Evolutionary conservation across 2,113 vertebrate genomes (phyloP).

Genomic region (Percopsis transmontana): DNA sequence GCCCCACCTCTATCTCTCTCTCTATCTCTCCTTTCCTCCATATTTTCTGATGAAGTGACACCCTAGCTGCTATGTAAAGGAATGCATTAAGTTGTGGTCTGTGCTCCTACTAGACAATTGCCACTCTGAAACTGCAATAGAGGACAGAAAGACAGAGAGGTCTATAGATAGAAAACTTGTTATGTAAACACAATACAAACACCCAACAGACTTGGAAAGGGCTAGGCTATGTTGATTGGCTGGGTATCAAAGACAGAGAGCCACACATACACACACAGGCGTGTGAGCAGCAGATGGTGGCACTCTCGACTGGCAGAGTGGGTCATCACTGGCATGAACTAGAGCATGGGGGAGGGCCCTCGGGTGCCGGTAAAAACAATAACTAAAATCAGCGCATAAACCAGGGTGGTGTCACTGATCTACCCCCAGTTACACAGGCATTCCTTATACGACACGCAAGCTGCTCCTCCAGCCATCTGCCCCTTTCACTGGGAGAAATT

Average conservation of each 20-base stretch:
- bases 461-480: slow-evolving; percentile 38
- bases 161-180: neutral
- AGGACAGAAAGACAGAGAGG: neutral
- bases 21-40: too few relatives aligned
- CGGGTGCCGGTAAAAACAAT: slow-evolving; percentile 26
- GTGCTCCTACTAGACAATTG: neutral
- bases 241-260: slow-evolving; percentile 9
- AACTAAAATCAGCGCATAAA: slow-evolving; percentile 28
- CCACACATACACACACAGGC: slow-evolving; percentile 10
- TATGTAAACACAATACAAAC: neutral
- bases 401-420: neutral
- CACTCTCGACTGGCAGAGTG: slow-evolving; percentile 38
- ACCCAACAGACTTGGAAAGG: too few relatives aligned
- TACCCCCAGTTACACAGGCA: slow-evolving; percentile 28
- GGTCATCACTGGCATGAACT: slow-evolving; percentile 43
- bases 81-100: neutral
- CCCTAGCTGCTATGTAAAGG: too few relatives aligned
- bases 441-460: slow-evolving; percentile 44
- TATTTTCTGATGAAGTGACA: too few relatives aligned
- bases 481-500: slow-evolving; percentile 10
- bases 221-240: too few relatives aligned
- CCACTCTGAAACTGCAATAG: too few relatives aligned
- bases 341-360: slow-evolving; percentile 8
- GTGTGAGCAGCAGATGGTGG: slow-evolving; percentile 61
- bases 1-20: too few relatives aligned